Conservation (phyloP, 2,888 invertebrate genomes). For the Dicyrtoma fusca region DNA sequence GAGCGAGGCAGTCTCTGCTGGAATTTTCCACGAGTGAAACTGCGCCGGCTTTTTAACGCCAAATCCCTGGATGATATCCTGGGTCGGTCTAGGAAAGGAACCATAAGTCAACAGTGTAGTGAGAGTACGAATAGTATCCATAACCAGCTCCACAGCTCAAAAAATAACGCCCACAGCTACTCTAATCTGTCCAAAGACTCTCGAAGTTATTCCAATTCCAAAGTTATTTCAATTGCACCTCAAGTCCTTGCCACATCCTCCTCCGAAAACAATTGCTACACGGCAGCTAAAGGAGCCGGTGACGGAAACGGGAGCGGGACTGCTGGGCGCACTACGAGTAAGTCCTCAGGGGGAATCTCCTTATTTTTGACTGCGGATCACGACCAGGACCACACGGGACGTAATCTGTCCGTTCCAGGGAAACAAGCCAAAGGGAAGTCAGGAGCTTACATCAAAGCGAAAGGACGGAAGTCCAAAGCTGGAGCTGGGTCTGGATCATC, state of each 20-base stretch:
- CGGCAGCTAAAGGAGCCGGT: neutral
- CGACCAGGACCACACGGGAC: too few relatives aligned
- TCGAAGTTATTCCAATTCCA: constrained; percentile 15
- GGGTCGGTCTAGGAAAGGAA: constrained; percentile 35
- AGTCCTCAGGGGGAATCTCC: too few relatives aligned
- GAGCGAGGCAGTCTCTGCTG: constrained; percentile 41
- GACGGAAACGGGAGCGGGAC: too few relatives aligned
- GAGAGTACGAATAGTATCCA: too few relatives aligned
- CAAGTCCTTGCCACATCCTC: constrained; percentile 19
- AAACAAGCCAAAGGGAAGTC: too few relatives aligned
- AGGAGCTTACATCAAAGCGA: too few relatives aligned
- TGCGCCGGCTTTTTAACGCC: constrained; percentile 53
- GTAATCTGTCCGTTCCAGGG: too few relatives aligned
- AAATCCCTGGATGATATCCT: constrained; percentile 56
- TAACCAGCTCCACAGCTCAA: neutral
- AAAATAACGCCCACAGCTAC: constrained; percentile 12
- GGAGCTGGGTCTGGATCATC: neutral
- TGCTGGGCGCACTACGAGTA: too few relatives aligned
- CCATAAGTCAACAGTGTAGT: constrained; percentile 31
- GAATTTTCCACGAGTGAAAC: constrained; percentile 55
- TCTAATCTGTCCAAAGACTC: constrained; percentile 31
- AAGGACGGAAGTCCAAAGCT: neutral
- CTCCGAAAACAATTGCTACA: constrained; percentile 28
- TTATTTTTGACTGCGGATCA: too few relatives aligned
- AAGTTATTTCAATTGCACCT: constrained; percentile 2